Evolutionary conservation across 2,888 invertebrate genomes (phyloP).

Genomic region (Oasisia sp.): DNA sequence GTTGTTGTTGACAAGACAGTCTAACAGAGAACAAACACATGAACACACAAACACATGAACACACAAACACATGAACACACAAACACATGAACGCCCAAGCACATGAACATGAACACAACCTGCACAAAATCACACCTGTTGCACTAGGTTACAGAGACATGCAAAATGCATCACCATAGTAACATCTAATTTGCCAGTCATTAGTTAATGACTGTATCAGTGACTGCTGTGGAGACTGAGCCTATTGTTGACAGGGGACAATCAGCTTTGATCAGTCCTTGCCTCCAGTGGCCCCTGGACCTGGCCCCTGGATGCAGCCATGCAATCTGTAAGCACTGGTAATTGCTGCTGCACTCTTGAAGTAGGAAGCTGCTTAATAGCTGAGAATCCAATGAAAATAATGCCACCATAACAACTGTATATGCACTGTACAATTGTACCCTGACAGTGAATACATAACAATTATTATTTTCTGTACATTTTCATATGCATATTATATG

Average conservation of each 20-base stretch:
- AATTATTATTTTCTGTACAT: no score
- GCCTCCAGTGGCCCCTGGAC: constrained; percentile 4
- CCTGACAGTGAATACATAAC: no score
- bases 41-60: no score
- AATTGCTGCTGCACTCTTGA: neutral
- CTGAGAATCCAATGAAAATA: neutral
- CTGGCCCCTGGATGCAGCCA: neutral
- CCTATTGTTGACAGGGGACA: neutral
- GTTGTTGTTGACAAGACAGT: no score
- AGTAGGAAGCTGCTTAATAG: neutral
- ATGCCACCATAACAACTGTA: no score
- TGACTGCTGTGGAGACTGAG: neutral
- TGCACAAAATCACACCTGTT: no score
- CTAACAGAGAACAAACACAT: no score
- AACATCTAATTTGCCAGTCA: neutral
- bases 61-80: no score
- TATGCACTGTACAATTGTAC: no score
- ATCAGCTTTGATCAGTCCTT: neutral
- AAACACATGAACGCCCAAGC: no score
- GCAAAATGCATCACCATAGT: neutral
- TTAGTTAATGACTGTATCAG: neutral
- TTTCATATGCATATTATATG: no score
- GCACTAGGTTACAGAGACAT: neutral
- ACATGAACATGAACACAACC: no score
- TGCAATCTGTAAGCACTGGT: neutral